Evolutionary conservation across 2,797 vertebrate species (phyloP).

Genomic region (Anableps anableps): DNA sequence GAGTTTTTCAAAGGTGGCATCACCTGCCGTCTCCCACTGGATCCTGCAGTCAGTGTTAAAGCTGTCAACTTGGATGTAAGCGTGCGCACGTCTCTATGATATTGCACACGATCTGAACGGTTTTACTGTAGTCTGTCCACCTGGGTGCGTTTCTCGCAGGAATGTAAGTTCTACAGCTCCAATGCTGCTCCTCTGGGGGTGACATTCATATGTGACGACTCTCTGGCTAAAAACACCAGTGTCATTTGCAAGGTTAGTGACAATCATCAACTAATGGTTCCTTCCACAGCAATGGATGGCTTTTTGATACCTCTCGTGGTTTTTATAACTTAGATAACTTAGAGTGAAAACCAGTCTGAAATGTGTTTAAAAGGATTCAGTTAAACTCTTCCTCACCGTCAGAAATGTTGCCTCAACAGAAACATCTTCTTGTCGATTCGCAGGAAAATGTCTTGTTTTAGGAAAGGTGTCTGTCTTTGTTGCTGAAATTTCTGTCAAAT

Average conservation of each 20-base stretch:
- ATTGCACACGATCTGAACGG: neutral
- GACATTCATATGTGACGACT: slow-evolving; percentile 89
- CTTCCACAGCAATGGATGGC: neutral
- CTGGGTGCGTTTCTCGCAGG: slow-evolving; percentile 69
- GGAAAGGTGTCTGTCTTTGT: neutral
- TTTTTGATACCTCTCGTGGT: neutral
- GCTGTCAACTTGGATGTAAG: slow-evolving; percentile 87
- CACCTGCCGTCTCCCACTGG: slow-evolving; percentile 89
- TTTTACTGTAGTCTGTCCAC: neutral
- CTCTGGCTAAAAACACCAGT: slow-evolving; percentile 85
- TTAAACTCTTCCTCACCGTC: neutral
- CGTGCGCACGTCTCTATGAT: neutral
- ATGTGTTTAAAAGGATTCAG: neutral
- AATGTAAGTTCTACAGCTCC: slow-evolving; percentile 92
- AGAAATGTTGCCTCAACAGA: neutral
- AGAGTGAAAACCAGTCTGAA: neutral
- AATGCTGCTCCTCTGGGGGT: slow-evolving; percentile 91
- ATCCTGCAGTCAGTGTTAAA: slow-evolving; percentile 88
- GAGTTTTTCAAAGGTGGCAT: slow-evolving; percentile 85
- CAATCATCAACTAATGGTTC: neutral
- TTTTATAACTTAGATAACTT: neutral
- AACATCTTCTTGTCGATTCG: neutral
- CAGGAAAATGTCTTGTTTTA: neutral
- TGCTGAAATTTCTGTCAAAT: neutral
- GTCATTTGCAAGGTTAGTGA: slow-evolving; percentile 92